Percentiles rank a stretch among this genome's conserved stretches.
phyloP scores from a whole-genome alignment of 2,888 invertebrate species.

The Epsilonema sp. region DNA sequence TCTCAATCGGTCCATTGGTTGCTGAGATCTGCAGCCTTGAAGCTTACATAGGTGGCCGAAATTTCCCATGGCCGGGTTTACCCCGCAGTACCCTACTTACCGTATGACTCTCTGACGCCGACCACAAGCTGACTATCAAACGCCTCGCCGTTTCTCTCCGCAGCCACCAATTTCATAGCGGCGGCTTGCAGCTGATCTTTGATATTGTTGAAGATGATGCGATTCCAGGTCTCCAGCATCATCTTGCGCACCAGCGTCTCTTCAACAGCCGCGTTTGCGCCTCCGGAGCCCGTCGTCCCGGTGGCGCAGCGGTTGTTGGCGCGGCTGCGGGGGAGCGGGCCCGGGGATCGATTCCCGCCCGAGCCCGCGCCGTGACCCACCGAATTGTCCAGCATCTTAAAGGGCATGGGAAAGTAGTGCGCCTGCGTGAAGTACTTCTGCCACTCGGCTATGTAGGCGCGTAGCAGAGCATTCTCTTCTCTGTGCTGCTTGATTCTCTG shows the following conservation, averaged over 20 bases:
- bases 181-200: constrained; percentile 71
- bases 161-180: constrained; percentile 89
- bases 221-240: constrained; percentile 97
- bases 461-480: constrained; percentile 80
- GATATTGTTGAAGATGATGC: constrained; percentile 82
- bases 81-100: no score
- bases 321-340: background rate
- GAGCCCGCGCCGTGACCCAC: no score
- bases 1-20: no score
- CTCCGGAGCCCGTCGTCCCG: background rate
- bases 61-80: no score
- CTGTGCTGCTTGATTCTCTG: constrained; percentile 63
- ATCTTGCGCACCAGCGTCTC: constrained; percentile 37
- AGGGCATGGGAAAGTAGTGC: constrained; percentile 84
- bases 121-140: constrained; percentile 93
- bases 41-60: no score
- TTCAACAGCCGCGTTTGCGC: background rate
- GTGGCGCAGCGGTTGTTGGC: no score
- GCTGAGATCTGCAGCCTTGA: no score
- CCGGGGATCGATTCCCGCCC: background rate
- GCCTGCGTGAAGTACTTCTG: constrained; percentile 92
- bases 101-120: constrained; percentile 90
- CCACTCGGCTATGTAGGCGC: constrained; percentile 95
- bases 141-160: constrained; percentile 88
- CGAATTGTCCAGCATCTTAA: constrained; percentile 69